A percentile compares a stretch with the other conserved stretches of the same genome.
phyloP scores from a whole-genome alignment of 2,888 invertebrate species.

The Notodonta ziczac region DNA sequence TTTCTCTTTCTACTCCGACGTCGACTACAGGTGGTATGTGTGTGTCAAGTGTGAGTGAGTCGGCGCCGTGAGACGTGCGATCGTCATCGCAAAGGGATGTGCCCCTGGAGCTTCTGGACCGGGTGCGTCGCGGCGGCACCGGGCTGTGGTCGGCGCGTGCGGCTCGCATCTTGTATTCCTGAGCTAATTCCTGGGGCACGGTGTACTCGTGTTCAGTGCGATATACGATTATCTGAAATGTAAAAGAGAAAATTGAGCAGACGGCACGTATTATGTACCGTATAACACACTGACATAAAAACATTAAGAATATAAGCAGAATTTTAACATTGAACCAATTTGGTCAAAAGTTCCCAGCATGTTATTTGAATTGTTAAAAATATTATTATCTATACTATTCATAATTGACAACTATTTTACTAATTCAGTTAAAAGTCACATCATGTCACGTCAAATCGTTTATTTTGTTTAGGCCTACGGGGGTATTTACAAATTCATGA shows the following conservation, averaged over 20 bases:
- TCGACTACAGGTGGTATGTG: slow-evolving; percentile 62
- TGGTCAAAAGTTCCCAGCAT: no score
- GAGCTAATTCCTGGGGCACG: slow-evolving; percentile 75
- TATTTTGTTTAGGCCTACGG: no score
- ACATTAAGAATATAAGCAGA: no score
- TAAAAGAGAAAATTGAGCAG: slow-evolving; percentile 11
- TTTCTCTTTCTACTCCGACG: slow-evolving; percentile 63
- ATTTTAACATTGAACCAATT: no score
- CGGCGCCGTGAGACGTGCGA: slow-evolving; percentile 88
- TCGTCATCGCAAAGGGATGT: slow-evolving; percentile 87
- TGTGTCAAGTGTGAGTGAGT: slow-evolving; percentile 85
- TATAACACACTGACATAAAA: no score
- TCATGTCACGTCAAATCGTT: no score
- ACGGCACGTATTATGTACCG: no score
- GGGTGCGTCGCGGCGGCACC: slow-evolving; percentile 83
- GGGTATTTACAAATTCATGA: no score
- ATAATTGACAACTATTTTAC: no score
- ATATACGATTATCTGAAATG: slow-evolving; percentile 86
- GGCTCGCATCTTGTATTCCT: slow-evolving; percentile 47
- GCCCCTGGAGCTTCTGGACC: slow-evolving; percentile 81
- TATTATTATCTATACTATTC: no score
- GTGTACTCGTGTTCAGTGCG: slow-evolving; percentile 87
- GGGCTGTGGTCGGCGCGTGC: slow-evolving; percentile 84
- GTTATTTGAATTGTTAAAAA: no score
- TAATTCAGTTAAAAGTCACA: no score